phyloP scores from a whole-genome alignment of 2,113 vertebrate species.

The Callithrix jacchus region DNA sequence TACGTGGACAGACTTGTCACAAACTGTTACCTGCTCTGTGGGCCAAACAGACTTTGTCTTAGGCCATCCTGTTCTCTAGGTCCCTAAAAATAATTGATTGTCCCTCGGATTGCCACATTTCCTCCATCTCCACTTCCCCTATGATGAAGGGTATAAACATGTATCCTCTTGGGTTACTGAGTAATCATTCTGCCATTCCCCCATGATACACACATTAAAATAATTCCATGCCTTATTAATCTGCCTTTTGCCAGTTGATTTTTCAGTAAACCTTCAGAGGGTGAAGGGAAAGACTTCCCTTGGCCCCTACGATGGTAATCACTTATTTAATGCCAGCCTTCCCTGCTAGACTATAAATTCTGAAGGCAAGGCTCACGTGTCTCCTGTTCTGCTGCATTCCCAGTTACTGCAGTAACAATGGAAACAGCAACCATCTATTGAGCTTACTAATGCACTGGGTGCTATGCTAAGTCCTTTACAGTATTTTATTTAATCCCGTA shows the following conservation, averaged over 20 bases:
- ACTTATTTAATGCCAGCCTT: not conserved
- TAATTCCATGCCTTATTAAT: not conserved
- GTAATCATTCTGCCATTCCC: not conserved
- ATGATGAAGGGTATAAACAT: not conserved
- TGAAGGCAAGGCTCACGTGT: not conserved
- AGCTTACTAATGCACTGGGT: fast-evolving
- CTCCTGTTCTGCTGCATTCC: not conserved
- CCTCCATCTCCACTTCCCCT: not conserved
- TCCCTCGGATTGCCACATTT: not conserved
- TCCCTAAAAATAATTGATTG: not conserved
- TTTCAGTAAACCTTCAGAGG: not conserved
- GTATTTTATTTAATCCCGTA: not conserved
- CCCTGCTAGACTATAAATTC: not conserved
- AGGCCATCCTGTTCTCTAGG: not conserved
- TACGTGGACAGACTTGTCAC: not conserved
- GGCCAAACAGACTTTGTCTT: not conserved
- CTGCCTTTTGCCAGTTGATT: not conserved
- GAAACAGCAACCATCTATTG: not conserved
- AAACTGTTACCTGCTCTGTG: not conserved
- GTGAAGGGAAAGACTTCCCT: not conserved
- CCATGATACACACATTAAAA: not conserved
- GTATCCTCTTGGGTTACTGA: not conserved
- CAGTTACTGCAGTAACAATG: not conserved
- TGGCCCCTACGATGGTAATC: not conserved
- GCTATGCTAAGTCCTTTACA: not conserved